phyloP scores from a whole-genome alignment of 2,797 vertebrate genomes.

The Poecile montanus region DNA sequence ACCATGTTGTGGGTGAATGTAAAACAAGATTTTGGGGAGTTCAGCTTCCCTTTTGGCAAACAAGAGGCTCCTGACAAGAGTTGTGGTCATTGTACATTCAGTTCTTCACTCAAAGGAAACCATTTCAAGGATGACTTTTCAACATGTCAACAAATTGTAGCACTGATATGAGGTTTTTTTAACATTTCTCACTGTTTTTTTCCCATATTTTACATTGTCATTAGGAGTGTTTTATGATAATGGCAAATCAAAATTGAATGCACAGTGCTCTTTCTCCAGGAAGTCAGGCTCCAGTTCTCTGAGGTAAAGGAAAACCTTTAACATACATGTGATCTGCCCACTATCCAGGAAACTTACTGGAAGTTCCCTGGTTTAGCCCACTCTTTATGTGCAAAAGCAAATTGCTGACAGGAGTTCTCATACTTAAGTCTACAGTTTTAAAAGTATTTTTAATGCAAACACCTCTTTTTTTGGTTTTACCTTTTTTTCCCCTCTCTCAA shows the following conservation, averaged over 20 bases:
- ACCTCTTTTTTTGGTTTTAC: background rate
- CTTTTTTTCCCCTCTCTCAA: fast-evolving
- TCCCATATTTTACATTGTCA: background rate
- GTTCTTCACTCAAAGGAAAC: background rate
- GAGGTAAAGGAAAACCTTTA: background rate
- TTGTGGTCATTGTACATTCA: background rate
- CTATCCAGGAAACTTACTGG: background rate
- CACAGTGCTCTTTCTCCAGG: background rate
- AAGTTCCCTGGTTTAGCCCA: background rate
- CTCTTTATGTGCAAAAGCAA: background rate
- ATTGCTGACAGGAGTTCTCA: background rate
- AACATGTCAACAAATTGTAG: background rate
- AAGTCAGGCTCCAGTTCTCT: background rate
- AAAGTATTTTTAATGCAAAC: background rate
- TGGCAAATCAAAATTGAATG: background rate
- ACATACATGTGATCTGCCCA: background rate
- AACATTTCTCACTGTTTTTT: background rate
- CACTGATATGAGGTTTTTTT: fast-evolving
- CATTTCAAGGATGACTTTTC: background rate
- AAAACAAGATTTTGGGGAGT: background rate
- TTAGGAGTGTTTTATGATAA: background rate
- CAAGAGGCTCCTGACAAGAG: background rate
- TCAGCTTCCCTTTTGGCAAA: background rate
- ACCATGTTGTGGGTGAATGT: fast-evolving
- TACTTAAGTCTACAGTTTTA: background rate